Evolutionary conservation across 2,797 vertebrate species (phyloP).

Genomic region (Alca torda): DNA sequence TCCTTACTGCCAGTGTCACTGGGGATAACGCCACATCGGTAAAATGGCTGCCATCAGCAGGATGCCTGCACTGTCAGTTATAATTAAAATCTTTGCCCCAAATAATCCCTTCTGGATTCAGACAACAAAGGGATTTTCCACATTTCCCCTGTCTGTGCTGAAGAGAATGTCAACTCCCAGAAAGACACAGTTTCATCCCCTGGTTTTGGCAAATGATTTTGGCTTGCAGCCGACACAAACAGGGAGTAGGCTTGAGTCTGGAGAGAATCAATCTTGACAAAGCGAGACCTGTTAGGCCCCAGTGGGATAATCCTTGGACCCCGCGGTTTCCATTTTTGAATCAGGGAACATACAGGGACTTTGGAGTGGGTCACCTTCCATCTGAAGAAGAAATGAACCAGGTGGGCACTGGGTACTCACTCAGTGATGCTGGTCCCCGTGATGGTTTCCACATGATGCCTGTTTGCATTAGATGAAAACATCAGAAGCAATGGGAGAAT

Average conservation of each 20-base stretch:
- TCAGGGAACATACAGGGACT: neutral
- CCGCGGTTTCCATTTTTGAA: rapidly evolving
- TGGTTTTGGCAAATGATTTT: neutral
- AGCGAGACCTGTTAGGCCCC: neutral
- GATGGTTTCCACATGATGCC: neutral
- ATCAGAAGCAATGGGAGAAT: neutral
- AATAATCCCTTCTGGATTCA: neutral
- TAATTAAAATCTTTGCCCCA: neutral
- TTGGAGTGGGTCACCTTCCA: neutral
- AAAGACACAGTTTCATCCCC: neutral
- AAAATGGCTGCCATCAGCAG: constrained; percentile 42
- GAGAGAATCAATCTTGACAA: neutral
- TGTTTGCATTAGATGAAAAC: neutral
- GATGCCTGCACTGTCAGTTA: neutral
- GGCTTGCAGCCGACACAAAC: rapidly evolving
- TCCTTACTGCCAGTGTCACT: neutral
- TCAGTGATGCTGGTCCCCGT: neutral
- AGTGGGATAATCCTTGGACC: neutral
- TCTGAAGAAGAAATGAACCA: neutral
- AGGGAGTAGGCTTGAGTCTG: neutral
- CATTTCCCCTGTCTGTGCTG: neutral
- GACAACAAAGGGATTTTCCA: neutral
- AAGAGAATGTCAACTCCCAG: neutral
- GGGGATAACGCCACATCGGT: rapidly evolving
- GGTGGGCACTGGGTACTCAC: neutral